Percentiles rank a stretch among this genome's conserved stretches.
Conservation (phyloP, 1,140 invertebrate genomes). For the Colletes latitarsis region DNA sequence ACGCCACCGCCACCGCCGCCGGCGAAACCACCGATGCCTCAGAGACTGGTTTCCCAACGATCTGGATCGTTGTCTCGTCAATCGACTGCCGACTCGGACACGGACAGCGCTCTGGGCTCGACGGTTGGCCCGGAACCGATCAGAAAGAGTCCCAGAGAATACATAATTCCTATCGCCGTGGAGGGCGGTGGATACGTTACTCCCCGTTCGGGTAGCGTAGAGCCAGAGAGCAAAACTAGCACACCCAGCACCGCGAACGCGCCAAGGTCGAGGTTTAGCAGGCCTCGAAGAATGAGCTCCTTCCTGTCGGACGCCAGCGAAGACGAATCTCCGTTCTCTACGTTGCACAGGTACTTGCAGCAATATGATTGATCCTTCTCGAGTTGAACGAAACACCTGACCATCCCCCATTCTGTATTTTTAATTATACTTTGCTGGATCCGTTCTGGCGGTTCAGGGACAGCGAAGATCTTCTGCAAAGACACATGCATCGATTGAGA, state of each 20-base stretch:
- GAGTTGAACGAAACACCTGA: too few species aligned
- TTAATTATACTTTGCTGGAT: background rate
- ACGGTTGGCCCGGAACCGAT: conserved; percentile 86
- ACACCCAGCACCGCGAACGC: conserved; percentile 75
- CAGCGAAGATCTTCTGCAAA: conserved; percentile 79
- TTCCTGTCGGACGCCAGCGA: conserved; percentile 84
- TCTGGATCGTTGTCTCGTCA: conserved; percentile 83
- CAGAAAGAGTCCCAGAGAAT: conserved; percentile 92
- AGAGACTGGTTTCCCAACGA: conserved; percentile 77
- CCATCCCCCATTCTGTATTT: too few species aligned
- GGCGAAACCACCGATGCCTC: conserved; percentile 79
- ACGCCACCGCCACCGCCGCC: conserved; percentile 71
- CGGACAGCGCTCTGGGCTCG: conserved; percentile 81
- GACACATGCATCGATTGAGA: conserved; percentile 87
- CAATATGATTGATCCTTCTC: too few species aligned
- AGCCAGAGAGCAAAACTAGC: conserved; percentile 85
- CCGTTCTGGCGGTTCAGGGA: conserved; percentile 65
- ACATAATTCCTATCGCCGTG: conserved; percentile 94
- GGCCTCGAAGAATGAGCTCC: conserved; percentile 76
- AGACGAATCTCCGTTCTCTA: conserved; percentile 84
- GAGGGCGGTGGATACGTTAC: conserved; percentile 93
- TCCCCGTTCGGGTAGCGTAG: conserved; percentile 87
- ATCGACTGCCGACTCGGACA: conserved; percentile 87
- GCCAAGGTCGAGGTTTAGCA: conserved; percentile 76
- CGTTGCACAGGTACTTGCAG: conserved; percentile 78